A percentile compares a stretch with the other conserved stretches of the same genome.
Evolutionary conservation across 2,888 invertebrate species (phyloP).

Genomic region (Chrysopilus asiliformis): DNA sequence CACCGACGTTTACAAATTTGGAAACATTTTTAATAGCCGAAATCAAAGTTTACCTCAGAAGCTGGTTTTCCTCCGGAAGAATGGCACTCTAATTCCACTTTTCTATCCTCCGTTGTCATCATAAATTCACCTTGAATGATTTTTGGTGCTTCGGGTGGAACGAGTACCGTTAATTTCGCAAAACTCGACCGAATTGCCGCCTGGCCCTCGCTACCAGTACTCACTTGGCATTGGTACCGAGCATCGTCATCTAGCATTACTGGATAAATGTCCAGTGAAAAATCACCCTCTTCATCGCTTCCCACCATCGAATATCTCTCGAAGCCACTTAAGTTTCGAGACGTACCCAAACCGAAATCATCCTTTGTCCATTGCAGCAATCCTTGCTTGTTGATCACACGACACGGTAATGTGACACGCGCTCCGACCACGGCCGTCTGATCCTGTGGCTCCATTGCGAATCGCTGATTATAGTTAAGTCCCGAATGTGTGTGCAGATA

Average conservation of each 20-base stretch:
- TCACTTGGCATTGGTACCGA: conserved; percentile 87
- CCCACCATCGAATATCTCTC: conserved; percentile 94
- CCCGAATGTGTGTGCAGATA: conserved; percentile 13
- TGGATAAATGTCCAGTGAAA: conserved; percentile 77
- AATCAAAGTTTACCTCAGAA: conserved; percentile 56
- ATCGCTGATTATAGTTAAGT: conserved; percentile 55
- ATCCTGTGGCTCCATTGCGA: conserved; percentile 84
- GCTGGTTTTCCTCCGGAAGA: conserved; percentile 88
- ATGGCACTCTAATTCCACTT: conserved; percentile 80
- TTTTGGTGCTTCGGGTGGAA: conserved; percentile 81
- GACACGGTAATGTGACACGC: conserved; percentile 76
- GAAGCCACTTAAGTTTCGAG: conserved; percentile 79
- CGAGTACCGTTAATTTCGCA: conserved; percentile 73
- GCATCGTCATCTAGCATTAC: conserved; percentile 88
- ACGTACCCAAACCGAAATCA: conserved; percentile 86
- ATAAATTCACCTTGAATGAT: conserved; percentile 75
- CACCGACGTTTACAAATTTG: neutral
- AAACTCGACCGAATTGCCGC: conserved; percentile 74
- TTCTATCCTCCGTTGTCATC: conserved; percentile 77
- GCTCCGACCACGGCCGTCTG: conserved; percentile 80
- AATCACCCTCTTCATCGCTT: conserved; percentile 89
- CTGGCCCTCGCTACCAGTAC: conserved; percentile 60
- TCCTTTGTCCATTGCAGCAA: conserved; percentile 95
- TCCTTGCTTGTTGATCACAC: conserved; percentile 78
- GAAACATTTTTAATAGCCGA: neutral